Base-by-base conservation (phyloP, 2,888 invertebrate genomes). In the Panzeria rudis region DNA sequence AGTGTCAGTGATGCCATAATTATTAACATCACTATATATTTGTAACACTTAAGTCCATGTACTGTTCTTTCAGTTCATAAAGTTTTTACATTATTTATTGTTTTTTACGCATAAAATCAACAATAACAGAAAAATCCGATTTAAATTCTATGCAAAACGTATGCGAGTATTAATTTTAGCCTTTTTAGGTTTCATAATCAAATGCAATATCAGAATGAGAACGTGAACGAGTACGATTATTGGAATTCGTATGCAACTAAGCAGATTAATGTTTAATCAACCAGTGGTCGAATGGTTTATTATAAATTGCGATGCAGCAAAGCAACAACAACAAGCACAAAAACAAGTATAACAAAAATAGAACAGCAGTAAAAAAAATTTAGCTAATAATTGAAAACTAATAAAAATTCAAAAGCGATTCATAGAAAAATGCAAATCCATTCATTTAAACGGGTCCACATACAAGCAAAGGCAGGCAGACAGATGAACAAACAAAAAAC, bases 311-410 rank as follows among this genome's bases (percentile, higher is more conserved):
- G 41, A 23, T 62, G 20, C 71, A 72, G 29, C n/a, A 62, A 15
- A 64, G 23, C 32, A 47, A 50, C 23, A 54, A 41, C 17, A 64
- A 47, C n/a, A 44, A 52, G 41, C 59, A 59, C 0, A 25, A 25
- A 15, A 54, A 11, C 25, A 59, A 41, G 0, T 35, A 25, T n/a
- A 76, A 32, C 25, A 50, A 5, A 47, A 23, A 62, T 44, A 54
- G 66, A 38, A 25, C 20, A 62, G 41, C 29, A 64, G 9, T 54
- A 29, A 13, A n/a, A 71, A 71, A 73, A 75, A 71, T 56, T 50
- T 41, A 62, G 79, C 64, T 82, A 76, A 82, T 82, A 85, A 85
- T 82, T 82, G 81, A 64, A 82, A 85, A 82, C 81, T 78, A 85
- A 82, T 85, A 82, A 78, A 85, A 85, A 78, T 75, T 75, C 38